Base-by-base conservation (phyloP, 2,888 invertebrate species). In the Cheilosia vernalis region DNA sequence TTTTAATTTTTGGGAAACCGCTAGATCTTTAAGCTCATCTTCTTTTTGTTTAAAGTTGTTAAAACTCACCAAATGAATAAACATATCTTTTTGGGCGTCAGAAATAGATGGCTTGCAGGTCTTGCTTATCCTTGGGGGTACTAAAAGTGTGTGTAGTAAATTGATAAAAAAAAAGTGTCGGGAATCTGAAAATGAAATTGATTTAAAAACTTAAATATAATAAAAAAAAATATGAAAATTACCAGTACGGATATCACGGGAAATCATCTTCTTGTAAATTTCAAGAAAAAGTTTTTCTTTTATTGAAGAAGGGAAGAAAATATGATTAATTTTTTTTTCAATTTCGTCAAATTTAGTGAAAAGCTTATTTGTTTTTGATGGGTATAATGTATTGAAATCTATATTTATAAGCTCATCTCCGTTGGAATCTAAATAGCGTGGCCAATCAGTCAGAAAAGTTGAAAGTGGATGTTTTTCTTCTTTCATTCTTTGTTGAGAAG, bases 1-100 rank as follows among this genome's bases (percentile, higher is more conserved):
- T 51, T 67, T 67, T n/a, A 60, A 10, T 15, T 60, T 47, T 49
- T 74, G 56, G 17, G 53, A n/a, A 7, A 58, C n/a, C 10, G 74
- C 64, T 21, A 24, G 2, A 4, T 13, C n/a, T 30, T 24, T 55
- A 13, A 64, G 24, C 42, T 74, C 74, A 17, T 74, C 30, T 24
- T 74, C 74, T 47, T 37, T 66, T 40, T 77, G 67, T 60, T 60
- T 56, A 6, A 77, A 51, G 17, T 77, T 60, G n/a, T 60, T 60
- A 4, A 42, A 42, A 24, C 60, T 60, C 24, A 40, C 37, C 60
- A 60, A 60, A n/a, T 60, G 60, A 21, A 60, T 10, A 42, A 60
- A 60, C 60, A 60, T 60, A 60, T 60, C 60, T 42, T 60, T 60
- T 60, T 60, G 60, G 42, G 60, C 60, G 24, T 60, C 60, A 9